These are phyloP conservation scores for Brachionus rotundiformis DNA, from an alignment of 1,140 invertebrate genomes.

Conservation along the genomic window DNA sequence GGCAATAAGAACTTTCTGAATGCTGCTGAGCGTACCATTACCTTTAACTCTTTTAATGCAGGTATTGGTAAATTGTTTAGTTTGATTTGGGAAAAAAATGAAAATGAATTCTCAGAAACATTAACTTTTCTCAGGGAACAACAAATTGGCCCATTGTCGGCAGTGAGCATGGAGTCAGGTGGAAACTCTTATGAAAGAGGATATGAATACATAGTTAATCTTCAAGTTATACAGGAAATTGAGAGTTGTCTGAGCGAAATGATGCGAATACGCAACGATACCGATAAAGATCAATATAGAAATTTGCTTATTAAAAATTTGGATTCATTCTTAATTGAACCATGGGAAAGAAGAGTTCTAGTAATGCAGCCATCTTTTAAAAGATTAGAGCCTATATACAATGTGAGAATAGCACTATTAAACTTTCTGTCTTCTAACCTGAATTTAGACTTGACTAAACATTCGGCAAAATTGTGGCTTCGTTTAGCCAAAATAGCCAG, in stretches of 20 bases:
- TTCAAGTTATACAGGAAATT: slow-evolving; percentile 54
- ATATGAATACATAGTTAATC: slow-evolving; percentile 77
- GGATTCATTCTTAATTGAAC: slow-evolving; percentile 38
- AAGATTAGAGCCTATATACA: slow-evolving; percentile 42
- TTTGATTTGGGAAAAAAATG: background rate
- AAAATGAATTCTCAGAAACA: slow-evolving; percentile 21
- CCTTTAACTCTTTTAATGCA: slow-evolving; percentile 46
- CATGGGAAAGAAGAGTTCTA: slow-evolving; percentile 32
- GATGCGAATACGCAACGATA: slow-evolving; percentile 23
- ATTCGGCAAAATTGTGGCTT: slow-evolving; percentile 39
- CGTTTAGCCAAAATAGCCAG: slow-evolving; percentile 48
- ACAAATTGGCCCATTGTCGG: slow-evolving; percentile 72
- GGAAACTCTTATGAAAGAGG: slow-evolving; percentile 74
- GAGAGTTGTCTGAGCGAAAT: slow-evolving; percentile 43
- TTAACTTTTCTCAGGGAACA: slow-evolving; percentile 53
- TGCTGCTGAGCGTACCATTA: background rate
- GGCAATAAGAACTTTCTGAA: slow-evolving; percentile 37
- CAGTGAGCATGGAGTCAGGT: slow-evolving; percentile 69
- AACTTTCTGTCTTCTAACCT: slow-evolving; percentile 42
- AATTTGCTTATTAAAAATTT: slow-evolving; percentile 46
- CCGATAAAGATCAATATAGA: slow-evolving; percentile 41
- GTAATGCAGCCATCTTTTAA: slow-evolving; percentile 50
- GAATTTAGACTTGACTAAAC: slow-evolving; percentile 46
- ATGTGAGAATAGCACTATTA: slow-evolving; percentile 14
- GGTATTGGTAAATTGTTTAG: slow-evolving; percentile 41